These are phyloP conservation scores for Silurus meridionalis DNA, from an alignment of 2,113 vertebrate genomes.

Conservation along the genomic window DNA sequence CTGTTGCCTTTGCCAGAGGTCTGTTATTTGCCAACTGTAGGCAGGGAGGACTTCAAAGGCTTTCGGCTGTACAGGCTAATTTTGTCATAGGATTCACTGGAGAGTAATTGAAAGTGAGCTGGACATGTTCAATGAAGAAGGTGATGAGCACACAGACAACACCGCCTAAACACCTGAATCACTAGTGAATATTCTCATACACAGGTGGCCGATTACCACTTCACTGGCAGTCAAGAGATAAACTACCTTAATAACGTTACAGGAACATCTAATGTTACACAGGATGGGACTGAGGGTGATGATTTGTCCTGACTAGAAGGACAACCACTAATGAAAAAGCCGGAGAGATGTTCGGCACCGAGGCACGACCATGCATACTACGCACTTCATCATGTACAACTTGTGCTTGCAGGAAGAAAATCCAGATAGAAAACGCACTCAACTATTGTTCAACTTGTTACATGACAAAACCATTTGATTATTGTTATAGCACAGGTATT, in stretches of 20 bases:
- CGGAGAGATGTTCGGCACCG: not conserved
- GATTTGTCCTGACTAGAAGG: not conserved
- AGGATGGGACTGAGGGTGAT: not conserved
- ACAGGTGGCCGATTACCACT: constrained; percentile 11
- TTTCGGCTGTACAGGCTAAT: constrained; percentile 47
- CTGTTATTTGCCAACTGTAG: constrained; percentile 58
- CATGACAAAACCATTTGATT: too few species aligned
- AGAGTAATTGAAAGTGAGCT: constrained; percentile 54
- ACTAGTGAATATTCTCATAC: constrained; percentile 15
- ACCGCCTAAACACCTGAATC: constrained; percentile 19
- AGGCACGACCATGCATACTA: too few species aligned
- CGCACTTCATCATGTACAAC: not conserved
- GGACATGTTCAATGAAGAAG: constrained; percentile 40
- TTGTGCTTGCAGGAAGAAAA: too few species aligned
- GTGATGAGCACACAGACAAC: constrained; percentile 28
- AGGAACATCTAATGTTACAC: constrained; percentile 3
- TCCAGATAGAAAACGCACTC: too few species aligned
- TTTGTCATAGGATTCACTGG: constrained; percentile 50
- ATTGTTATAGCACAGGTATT: too few species aligned
- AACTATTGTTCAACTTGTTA: too few species aligned
- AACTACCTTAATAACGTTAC: constrained; percentile 4
- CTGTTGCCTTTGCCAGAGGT: constrained; percentile 57
- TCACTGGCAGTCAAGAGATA: not conserved
- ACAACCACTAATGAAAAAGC: not conserved
- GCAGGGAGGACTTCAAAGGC: constrained; percentile 52